These are phyloP conservation scores for Callorhinus ursinus DNA, from an alignment of 2,113 vertebrate genomes.

Conservation along the genomic window DNA sequence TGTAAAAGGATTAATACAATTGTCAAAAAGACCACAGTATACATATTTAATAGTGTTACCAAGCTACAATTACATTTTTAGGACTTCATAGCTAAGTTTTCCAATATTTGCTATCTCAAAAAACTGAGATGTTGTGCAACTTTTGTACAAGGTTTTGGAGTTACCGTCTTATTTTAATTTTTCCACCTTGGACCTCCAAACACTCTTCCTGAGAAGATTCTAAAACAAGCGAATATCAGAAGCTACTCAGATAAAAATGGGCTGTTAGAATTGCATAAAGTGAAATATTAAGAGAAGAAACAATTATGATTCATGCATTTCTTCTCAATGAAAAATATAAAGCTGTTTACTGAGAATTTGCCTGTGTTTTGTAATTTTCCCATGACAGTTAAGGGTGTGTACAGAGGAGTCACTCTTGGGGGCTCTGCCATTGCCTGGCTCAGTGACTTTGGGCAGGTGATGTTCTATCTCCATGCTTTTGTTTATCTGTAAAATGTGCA, in stretches of 20 bases:
- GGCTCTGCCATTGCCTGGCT: not conserved
- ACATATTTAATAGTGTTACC: slow-evolving; percentile 90
- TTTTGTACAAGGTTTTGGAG: slow-evolving; percentile 33
- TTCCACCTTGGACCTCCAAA: not conserved
- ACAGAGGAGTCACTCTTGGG: not conserved
- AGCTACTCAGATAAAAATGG: not conserved
- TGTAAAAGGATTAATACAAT: slow-evolving; percentile 92
- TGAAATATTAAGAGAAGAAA: slow-evolving; percentile 39
- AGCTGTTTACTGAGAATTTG: not conserved
- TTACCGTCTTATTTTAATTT: slow-evolving; percentile 47
- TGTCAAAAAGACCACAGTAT: slow-evolving; percentile 91
- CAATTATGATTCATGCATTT: not conserved
- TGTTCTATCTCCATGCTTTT: not conserved
- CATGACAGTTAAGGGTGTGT: not conserved
- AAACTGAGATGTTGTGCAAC: slow-evolving; percentile 72
- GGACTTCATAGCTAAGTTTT: slow-evolving; percentile 86
- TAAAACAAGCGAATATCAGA: not conserved
- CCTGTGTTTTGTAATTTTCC: slow-evolving; percentile 26
- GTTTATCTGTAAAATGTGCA: not conserved
- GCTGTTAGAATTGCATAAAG: not conserved
- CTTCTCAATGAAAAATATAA: slow-evolving; percentile 20
- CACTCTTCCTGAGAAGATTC: slow-evolving; percentile 40
- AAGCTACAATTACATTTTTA: slow-evolving; percentile 90
- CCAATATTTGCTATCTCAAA: slow-evolving; percentile 76
- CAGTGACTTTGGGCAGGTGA: not conserved